Evolutionary conservation across 2,888 invertebrate genomes (phyloP).

Genomic region (Hemistola chrysoprasaria): DNA sequence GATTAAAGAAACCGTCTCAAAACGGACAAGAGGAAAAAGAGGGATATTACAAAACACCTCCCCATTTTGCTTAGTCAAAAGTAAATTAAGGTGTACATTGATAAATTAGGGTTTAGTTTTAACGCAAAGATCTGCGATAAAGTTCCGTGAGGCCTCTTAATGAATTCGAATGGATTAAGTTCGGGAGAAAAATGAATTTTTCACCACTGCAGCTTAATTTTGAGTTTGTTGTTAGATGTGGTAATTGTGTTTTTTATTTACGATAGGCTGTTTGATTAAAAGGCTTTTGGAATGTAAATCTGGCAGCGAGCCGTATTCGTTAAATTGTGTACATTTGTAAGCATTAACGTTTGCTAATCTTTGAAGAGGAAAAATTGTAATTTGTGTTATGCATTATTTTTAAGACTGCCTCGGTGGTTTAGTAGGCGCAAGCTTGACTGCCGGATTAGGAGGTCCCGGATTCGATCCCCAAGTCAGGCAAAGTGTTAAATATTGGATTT

Average conservation of each 20-base stretch:
- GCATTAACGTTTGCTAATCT: too few relatives aligned
- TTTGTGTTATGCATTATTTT: too few relatives aligned
- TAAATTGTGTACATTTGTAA: too few relatives aligned
- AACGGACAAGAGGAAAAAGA: slow-evolving; percentile 17
- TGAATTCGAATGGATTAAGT: slow-evolving; percentile 25
- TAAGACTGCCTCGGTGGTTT: too few relatives aligned
- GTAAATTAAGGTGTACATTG: slow-evolving; percentile 45
- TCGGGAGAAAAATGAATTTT: slow-evolving; percentile 16
- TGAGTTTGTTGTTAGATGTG: slow-evolving; percentile 9
- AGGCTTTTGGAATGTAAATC: slow-evolving; percentile 1
- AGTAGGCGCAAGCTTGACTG: too few relatives aligned
- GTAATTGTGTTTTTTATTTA: slow-evolving; percentile 7
- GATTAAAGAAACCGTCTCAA: slow-evolving; percentile 19
- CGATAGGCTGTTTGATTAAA: slow-evolving; percentile 11
- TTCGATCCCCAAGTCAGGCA: too few relatives aligned
- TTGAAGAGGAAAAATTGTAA: too few relatives aligned
- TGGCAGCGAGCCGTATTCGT: too few relatives aligned
- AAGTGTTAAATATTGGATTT: too few relatives aligned
- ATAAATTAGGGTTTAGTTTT: slow-evolving; percentile 35
- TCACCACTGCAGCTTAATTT: slow-evolving; percentile 9
- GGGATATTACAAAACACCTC: slow-evolving; percentile 27
- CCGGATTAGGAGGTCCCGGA: too few relatives aligned
- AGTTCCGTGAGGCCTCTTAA: slow-evolving; percentile 19
- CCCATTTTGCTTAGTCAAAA: slow-evolving; percentile 37
- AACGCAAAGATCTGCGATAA: slow-evolving; percentile 26